Evolutionary conservation across 2,888 invertebrate genomes (phyloP).

Genomic region (Lomographa bimaculata): DNA sequence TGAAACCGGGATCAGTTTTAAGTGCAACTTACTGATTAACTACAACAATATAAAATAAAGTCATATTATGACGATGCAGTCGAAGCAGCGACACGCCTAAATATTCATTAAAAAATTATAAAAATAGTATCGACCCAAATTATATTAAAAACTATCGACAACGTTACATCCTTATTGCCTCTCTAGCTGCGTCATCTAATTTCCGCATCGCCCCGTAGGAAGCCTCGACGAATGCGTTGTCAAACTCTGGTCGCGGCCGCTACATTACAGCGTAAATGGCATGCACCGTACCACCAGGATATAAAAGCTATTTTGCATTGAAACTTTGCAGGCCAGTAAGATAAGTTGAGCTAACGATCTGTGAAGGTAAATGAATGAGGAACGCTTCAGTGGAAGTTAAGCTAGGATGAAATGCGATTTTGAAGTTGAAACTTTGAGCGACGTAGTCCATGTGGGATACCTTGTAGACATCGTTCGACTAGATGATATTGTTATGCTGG

Average conservation of each 20-base stretch:
- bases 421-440: slow-evolving; percentile 13
- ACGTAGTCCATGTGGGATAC: not conserved
- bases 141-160: slow-evolving; percentile 17
- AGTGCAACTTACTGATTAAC: too few relatives aligned
- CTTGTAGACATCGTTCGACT: too few relatives aligned
- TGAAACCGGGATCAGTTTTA: too few relatives aligned
- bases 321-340: slow-evolving; percentile 1
- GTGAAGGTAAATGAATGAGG: slow-evolving; percentile 35
- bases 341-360: slow-evolving; percentile 32
- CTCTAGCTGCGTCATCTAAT: slow-evolving; percentile 60
- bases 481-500: too few relatives aligned
- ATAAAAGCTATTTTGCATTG: slow-evolving; percentile 19
- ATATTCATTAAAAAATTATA: too few relatives aligned
- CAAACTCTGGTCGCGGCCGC: slow-evolving; percentile 38
- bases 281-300: slow-evolving; percentile 16
- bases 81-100: too few relatives aligned
- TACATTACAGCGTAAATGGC: slow-evolving; percentile 14
- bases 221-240: slow-evolving; percentile 52
- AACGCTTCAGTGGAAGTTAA: slow-evolving; percentile 27
- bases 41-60: too few relatives aligned
- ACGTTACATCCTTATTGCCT: slow-evolving; percentile 19
- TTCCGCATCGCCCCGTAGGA: slow-evolving; percentile 53
- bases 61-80: too few relatives aligned
- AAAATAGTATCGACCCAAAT: slow-evolving; percentile 11
- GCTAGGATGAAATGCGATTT: slow-evolving; percentile 15